Base-by-base conservation (phyloP, 2,113 vertebrate genomes). In the Dendrocopos noguchii region DNA sequence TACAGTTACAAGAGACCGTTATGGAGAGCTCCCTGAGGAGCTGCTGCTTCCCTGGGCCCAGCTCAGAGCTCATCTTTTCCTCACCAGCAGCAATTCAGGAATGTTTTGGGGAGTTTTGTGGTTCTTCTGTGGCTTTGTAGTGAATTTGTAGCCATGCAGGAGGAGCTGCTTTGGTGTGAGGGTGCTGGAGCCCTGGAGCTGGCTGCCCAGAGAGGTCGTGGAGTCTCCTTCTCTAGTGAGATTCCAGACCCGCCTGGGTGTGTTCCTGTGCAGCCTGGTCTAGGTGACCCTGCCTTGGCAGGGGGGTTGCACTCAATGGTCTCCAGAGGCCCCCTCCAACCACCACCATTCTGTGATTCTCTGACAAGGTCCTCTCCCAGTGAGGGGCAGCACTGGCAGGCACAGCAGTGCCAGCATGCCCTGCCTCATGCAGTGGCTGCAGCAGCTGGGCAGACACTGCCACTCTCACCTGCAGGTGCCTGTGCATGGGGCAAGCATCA, bases 401-500 rank as follows among this genome's bases (percentile, higher is more conserved):
- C 4, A 1, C 59, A 29, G 81, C 0, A 15, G 31, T 80, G 9
- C 52, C 29, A 6, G 33, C 2, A 0, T 42, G 33, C 19, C 24
- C 9, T 2, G 0, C 7, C 78, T 28, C 6, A 3, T 1, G 6
- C 39, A 10, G n/a, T 22, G 60, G 7, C 39, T 46, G 11, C 53
- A 56, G 4, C 3, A 1, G 7, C 36, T 79, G 76, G 34, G 25
- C 24, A 29, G 77, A 4, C 57, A 4, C 34, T 50, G 59, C 46
- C 7, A 7, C 34, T 29, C 0, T 42, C 39, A 7, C 21, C 65
- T 78, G 52, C 47, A 73, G 15, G 7, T 1, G 5, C 55, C 59
- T 84, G 33, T 73, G 44, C 29, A 2, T 9, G 42, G 15, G 59
- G 18, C 0, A 0, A 71, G 22, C 4, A 2, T 16, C 13, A 52